A percentile compares a stretch with the other conserved stretches of the same genome.
Conservation (phyloP, 2,113 vertebrate genomes). For the Notothenia coriiceps region DNA sequence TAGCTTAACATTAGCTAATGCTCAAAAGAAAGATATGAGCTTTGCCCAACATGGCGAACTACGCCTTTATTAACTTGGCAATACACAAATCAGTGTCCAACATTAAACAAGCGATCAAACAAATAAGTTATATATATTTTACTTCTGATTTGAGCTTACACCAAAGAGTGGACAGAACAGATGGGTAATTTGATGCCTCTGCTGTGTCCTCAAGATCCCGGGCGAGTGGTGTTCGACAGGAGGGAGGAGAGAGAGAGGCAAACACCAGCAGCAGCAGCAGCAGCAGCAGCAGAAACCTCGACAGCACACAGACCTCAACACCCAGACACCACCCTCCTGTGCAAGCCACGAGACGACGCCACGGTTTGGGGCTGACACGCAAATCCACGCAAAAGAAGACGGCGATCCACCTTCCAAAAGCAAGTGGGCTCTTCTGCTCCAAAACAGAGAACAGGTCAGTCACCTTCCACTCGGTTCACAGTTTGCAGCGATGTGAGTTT, state of each 20-base stretch:
- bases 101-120: background rate
- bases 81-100: background rate
- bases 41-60: background rate
- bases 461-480: slow-evolving; percentile 36
- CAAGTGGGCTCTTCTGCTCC: background rate
- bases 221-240: slow-evolving; percentile 2
- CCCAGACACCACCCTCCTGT: slow-evolving; percentile 14
- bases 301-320: slow-evolving; percentile 25
- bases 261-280: slow-evolving; percentile 9
- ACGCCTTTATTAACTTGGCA: background rate
- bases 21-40: no score
- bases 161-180: background rate
- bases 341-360: slow-evolving; percentile 8
- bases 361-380: background rate
- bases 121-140: background rate
- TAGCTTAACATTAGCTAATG: no score
- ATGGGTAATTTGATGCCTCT: slow-evolving; percentile 61
- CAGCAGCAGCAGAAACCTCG: slow-evolving; percentile 39
- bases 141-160: no score
- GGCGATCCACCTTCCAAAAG: background rate
- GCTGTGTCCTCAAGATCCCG: slow-evolving; percentile 57
- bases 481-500: background rate
- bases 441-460: slow-evolving; percentile 65
- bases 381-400: background rate
- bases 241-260: slow-evolving; percentile 33